Conservation (phyloP, 2,888 invertebrate species). For the Heterodera filipjevi region DNA sequence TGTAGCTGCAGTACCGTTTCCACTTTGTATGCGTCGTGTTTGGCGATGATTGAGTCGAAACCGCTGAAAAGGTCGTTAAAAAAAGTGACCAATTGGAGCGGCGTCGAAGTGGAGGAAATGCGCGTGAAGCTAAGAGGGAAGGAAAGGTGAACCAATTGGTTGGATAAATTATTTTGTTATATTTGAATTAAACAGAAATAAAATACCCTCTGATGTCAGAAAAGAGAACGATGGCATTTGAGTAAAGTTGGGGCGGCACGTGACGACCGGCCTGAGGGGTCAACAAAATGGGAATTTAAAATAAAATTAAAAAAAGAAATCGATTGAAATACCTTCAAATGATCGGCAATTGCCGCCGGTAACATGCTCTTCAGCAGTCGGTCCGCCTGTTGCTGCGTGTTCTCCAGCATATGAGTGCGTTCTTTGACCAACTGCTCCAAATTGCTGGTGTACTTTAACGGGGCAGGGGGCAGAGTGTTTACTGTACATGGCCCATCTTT, state of each 20-base stretch:
- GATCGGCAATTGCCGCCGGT: conserved; percentile 37
- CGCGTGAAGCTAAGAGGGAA: conserved; percentile 46
- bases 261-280: conserved; percentile 60
- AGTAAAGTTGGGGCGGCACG: conserved; percentile 58
- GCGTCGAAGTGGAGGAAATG: conserved; percentile 63
- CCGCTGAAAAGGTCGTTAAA: conserved; percentile 63
- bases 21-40: conserved; percentile 63
- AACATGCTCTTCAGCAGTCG: conserved; percentile 62
- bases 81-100: conserved; percentile 61
- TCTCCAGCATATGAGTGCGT: conserved; percentile 60
- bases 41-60: conserved; percentile 63
- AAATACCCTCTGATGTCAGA: conserved; percentile 51
- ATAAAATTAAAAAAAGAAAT: not conserved
- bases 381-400: conserved; percentile 63
- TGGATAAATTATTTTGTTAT: too few species aligned
- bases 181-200: too few species aligned
- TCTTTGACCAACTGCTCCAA: conserved; percentile 59
- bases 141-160: not conserved
- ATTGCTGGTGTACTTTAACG: conserved; percentile 53
- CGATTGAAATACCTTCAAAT: too few species aligned
- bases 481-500: too few species aligned
- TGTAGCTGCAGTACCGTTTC: conserved; percentile 35
- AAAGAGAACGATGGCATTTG: conserved; percentile 60
- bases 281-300: conserved; percentile 50
- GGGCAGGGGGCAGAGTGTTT: too few species aligned